phyloP scores from a whole-genome alignment of 2,113 vertebrate genomes.

The Gambusia holbrooki region DNA sequence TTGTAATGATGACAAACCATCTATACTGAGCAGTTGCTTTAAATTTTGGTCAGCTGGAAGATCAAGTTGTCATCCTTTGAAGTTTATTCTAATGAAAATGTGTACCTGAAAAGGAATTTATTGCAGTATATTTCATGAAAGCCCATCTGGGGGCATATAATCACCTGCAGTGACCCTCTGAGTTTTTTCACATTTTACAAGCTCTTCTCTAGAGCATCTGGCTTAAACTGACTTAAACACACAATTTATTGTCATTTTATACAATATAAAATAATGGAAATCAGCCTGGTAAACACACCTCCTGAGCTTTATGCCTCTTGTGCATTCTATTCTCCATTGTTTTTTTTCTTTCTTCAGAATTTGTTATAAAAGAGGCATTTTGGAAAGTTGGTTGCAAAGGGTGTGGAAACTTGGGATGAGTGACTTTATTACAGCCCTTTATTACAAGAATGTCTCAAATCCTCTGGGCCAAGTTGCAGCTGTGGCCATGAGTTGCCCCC shows the following conservation, averaged over 20 bases:
- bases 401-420: slow-evolving; percentile 67
- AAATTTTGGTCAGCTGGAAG: slow-evolving; percentile 2
- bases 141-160: not conserved
- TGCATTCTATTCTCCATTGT: slow-evolving; percentile 26
- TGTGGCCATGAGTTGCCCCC: slow-evolving; percentile 56
- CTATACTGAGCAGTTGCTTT: slow-evolving; percentile 9
- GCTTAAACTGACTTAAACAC: slow-evolving; percentile 19
- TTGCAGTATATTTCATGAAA: not conserved
- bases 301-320: slow-evolving; percentile 4
- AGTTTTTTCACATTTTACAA: not conserved
- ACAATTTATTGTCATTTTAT: not conserved
- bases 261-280: slow-evolving; percentile 22
- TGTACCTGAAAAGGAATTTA: slow-evolving; percentile 5
- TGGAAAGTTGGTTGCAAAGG: slow-evolving; percentile 57
- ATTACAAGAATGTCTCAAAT: slow-evolving; percentile 59
- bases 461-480: slow-evolving; percentile 63
- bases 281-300: slow-evolving; percentile 37
- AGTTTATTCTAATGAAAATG: slow-evolving; percentile 13
- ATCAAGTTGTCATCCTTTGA: slow-evolving; percentile 5
- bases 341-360: slow-evolving; percentile 27
- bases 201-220: slow-evolving; percentile 22
- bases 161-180: not conserved
- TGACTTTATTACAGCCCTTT: slow-evolving; percentile 72
- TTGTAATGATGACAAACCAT: slow-evolving; percentile 13
- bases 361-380: slow-evolving; percentile 65